Conservation (phyloP, 2,888 invertebrate genomes). For the Pseudolycoriella hygida region DNA sequence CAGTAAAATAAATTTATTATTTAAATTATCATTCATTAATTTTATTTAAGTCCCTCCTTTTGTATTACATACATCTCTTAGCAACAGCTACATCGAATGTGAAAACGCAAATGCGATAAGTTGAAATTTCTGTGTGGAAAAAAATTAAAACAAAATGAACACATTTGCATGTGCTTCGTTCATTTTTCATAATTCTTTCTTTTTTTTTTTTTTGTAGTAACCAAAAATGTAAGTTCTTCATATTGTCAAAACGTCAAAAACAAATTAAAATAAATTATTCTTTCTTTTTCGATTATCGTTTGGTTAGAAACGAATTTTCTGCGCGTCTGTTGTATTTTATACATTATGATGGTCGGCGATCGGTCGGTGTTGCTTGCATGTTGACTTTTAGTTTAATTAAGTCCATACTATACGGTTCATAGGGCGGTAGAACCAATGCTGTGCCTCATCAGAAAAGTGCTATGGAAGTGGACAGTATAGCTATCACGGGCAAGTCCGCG, state of each 20-base stretch:
- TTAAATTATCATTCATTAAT: too few relatives aligned
- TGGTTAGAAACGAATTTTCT: background rate
- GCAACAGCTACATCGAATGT: background rate
- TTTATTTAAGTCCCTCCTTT: background rate
- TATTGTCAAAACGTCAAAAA: conserved; percentile 1
- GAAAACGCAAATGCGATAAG: too few relatives aligned
- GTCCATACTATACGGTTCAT: background rate
- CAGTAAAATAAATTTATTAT: too few relatives aligned
- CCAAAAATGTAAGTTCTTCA: too few relatives aligned
- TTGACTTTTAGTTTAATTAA: background rate
- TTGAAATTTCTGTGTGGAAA: background rate
- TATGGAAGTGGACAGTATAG: too few relatives aligned
- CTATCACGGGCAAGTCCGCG: too few relatives aligned
- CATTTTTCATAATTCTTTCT: background rate
- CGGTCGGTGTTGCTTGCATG: background rate
- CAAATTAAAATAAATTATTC: conserved; percentile 1
- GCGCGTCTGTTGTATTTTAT: too few relatives aligned
- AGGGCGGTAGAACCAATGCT: too few relatives aligned
- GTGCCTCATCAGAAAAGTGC: too few relatives aligned
- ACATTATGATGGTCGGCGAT: too few relatives aligned
- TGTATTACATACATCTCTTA: background rate
- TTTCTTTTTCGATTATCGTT: background rate
- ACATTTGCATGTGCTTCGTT: conserved; percentile 2
- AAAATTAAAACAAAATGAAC: conserved; percentile 1
- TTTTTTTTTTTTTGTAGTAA: too few relatives aligned